Base-by-base conservation (phyloP, 2,113 vertebrate genomes). In the Tragelaphus scriptus region DNA sequence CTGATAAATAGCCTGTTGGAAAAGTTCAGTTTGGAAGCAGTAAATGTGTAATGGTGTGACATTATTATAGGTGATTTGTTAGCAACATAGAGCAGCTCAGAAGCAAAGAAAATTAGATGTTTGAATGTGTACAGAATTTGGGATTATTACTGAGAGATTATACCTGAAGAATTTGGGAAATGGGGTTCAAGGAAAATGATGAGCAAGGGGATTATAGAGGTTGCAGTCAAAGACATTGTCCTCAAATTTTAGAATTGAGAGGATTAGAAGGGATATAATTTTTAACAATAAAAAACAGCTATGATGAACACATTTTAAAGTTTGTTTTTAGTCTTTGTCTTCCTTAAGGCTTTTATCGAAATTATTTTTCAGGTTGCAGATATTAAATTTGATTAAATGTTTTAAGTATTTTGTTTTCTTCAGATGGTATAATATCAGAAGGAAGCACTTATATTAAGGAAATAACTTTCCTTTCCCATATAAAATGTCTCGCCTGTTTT, bases 361-460 rank as follows among this genome's bases (percentile, higher is more conserved):
- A 80, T 75, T 97, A 26, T 93, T 96, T 93, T 92, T 88, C 21
- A 96, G 53, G 23, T 85, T 92, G 36, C 21, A 85, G 88, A 88
- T 75, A 40, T 17, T 90, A 30, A 96, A 36, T 36, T 7, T 94
- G 81, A 86, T 90, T 86, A 87, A 84, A 84, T 85, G 59, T 68
- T 75, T 96, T 53, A 96, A 88, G 93, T 92, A 84, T 96, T 98
- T 98, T 98, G 85, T 97, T 98, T 98, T 95, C 95, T 96, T 94
- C 80, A 96, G 97, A 98, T 88, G 55, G 94, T 94, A 84, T 93
- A 96, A 2, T 98, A 98, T 98, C 98, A 98, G 98, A 98, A 99
- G 98, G 98, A 98, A 98, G 98, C 98, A 98, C 92, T 98, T 98
- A 93, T 59, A 97, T 95, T 98, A 93, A 98, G 98, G 97, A 99